Evolutionary conservation across 1,140 invertebrate species (phyloP).

Genomic region (Anoplophora glabripennis): DNA sequence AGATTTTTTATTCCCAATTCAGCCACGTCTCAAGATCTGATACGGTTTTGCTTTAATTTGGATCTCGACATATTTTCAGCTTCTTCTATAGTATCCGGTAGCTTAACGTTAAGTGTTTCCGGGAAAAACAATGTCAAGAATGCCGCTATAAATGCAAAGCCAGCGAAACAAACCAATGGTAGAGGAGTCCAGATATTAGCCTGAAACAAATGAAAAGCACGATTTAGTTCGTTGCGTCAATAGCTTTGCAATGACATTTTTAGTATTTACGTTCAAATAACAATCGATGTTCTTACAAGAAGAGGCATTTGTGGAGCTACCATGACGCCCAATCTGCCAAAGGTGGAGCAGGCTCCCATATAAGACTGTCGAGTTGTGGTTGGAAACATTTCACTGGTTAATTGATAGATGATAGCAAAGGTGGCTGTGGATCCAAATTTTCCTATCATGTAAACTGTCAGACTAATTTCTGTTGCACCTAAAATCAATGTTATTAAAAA

Average conservation of each 20-base stretch:
- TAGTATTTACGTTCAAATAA: background rate
- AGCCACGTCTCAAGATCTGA: no score
- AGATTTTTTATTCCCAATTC: no score
- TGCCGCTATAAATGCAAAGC: conserved; percentile 61
- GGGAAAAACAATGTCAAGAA: conserved; percentile 63
- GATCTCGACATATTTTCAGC: conserved; percentile 57
- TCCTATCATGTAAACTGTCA: conserved; percentile 65
- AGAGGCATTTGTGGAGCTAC: conserved; percentile 69
- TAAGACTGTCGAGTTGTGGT: conserved; percentile 63
- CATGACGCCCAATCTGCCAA: conserved; percentile 68
- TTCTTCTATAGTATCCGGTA: conserved; percentile 69
- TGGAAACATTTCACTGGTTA: conserved; percentile 71
- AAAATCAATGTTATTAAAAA: background rate
- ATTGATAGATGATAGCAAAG: conserved; percentile 68
- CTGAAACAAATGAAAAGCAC: conserved; percentile 34
- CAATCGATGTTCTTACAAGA: conserved; percentile 51
- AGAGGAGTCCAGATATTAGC: conserved; percentile 46
- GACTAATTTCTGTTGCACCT: conserved; percentile 17
- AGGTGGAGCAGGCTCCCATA: conserved; percentile 65
- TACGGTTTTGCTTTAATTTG: no score
- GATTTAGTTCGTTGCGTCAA: background rate
- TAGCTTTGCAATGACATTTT: background rate
- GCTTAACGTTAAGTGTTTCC: conserved; percentile 63
- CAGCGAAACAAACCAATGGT: conserved; percentile 66
- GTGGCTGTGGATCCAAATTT: conserved; percentile 70